Evolutionary conservation across 2,888 invertebrate genomes (phyloP), one percentile per base, ranked within the genome.

Genomic region (Augochlorella aurata): DNA sequence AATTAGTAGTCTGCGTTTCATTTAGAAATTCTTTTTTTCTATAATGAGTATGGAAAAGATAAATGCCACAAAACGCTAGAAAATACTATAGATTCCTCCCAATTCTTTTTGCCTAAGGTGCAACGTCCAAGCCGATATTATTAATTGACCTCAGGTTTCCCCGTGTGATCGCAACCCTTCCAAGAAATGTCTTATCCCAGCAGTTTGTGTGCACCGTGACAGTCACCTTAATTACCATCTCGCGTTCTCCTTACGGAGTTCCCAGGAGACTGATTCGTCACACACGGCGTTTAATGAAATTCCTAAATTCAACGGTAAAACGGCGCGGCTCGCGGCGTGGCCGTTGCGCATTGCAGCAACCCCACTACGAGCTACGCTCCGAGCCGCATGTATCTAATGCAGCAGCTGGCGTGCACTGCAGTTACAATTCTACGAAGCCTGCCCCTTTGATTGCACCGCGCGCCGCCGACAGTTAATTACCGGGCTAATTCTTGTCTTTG

Each of bases 321-420:
- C 47, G 72, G 12, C 75, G 58, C 78, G 83, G n/a, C 83, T 82
- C 80, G 77, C 74, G 76, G 81, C 79, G 80, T 73, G 38, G 78
- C 79, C 85, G 86, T 90, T 90, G 89, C 90, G 90, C 90, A 90
- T 89, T 90, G 90, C 90, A 90, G 89, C 89, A 89, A 88, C 84
- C 84, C 85, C 85, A 85, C 82, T 85, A 84, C 84, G 74, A 68
- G 73, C 74, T 21, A 74, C 12, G 24, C 54, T 58, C 58, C 66
- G 38, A 66, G 72, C 79, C 77, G 80, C 81, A 72, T 81, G 76
- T 76, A 87, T 63, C 82, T 80, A 85, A 82, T 82, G 87, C 75
- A 84, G 76, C 79, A 82, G 82, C 80, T 75, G 85, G 74, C 76
- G 49, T 68, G 73, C 76, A 68, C 61, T 74, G 78, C 74, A 78